Base-by-base conservation (phyloP, 2,888 invertebrate species). In the Campopleginae sp. region DNA sequence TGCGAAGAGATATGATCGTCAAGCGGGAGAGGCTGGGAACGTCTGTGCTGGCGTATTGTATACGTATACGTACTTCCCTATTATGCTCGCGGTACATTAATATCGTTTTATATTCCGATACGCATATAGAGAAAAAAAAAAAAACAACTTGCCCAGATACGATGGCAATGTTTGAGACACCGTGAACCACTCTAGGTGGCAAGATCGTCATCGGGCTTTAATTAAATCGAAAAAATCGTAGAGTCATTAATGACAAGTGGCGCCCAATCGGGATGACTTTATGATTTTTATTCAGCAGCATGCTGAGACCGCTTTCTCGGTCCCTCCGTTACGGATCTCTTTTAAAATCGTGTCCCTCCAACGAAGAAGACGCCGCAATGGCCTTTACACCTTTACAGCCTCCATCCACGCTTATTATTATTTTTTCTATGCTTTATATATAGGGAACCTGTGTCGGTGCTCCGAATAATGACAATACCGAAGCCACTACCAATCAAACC, bases 241-340 rank as follows among this genome's bases (percentile, higher is more conserved):
- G 87, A 92, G 93, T 93, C 93, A 93, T 93, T 93, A 93, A 93
- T 92, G 93, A 93, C 93, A 93, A 93, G 93, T 93, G 93, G 93
- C 93, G 93, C 93, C 92, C 92, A 92, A 92, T 93, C 91, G 91
- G 88, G 91, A 93, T 93, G 93, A 93, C 92, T 93, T 87, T 89
- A 90, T 92, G 90, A 88, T 92, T 93, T 93, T 91, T 91, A 93
- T 93, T 91, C 90, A 89, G 82, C 86, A 68, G 31, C 85, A 77
- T 76, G 78, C 81, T 54, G 86, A 89, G 88, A 88, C 84, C 90
- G 89, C 87, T 90, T 89, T 90, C 58, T 54, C 71, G 0, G 3
- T 31, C 44, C n/a, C 31, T 75, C 23, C 10, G 63, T 38, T 80
- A 51, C 51, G 72, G 80, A 83, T 68, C 72, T 23, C 65, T 77